These are phyloP conservation scores for Dicerorhinus sumatrensis DNA, from an alignment of 2,113 vertebrate species.

Conservation along the genomic window DNA sequence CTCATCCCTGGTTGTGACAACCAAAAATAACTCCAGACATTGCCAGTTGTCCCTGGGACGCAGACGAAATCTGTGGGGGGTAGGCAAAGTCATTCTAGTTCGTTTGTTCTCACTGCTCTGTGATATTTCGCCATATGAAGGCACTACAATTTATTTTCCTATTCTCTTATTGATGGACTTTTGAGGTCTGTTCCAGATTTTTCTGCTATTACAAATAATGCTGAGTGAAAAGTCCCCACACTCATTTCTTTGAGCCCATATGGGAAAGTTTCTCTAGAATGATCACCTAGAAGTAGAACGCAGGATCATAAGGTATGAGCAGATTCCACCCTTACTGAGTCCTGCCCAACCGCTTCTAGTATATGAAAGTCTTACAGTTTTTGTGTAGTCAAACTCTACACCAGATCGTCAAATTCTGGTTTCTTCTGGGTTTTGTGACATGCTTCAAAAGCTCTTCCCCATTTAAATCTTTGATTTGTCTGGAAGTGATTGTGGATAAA, in stretches of 20 bases:
- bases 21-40: background rate
- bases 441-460: background rate
- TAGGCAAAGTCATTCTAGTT: background rate
- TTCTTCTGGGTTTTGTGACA: background rate
- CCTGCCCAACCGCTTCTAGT: background rate
- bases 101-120: background rate
- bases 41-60: background rate
- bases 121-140: background rate
- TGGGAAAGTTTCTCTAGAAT: background rate
- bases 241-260: background rate
- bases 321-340: background rate
- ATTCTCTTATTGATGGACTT: background rate
- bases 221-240: background rate
- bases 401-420: too few relatives aligned
- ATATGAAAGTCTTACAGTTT: accelerated
- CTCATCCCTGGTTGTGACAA: background rate
- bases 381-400: background rate
- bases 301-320: background rate
- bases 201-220: background rate
- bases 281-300: background rate
- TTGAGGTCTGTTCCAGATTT: background rate
- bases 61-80: background rate
- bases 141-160: background rate
- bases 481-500: background rate
- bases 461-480: background rate